Evolutionary conservation across 2,797 vertebrate species (phyloP).

Genomic region (Prionace glauca): DNA sequence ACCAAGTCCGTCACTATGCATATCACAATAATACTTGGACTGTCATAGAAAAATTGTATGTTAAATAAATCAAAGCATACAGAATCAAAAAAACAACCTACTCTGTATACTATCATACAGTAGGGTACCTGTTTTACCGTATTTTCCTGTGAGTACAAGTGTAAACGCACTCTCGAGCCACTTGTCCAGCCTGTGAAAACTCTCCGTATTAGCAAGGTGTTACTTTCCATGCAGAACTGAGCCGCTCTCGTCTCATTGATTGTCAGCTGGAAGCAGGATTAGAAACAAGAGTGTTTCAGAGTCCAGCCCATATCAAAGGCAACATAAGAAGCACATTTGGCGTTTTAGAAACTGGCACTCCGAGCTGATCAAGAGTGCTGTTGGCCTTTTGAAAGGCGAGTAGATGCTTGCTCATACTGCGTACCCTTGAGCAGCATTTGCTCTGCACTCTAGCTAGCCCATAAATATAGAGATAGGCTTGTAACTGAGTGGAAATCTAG

Average conservation of each 20-base stretch:
- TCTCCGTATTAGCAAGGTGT: constrained; percentile 79
- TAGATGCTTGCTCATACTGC: neutral
- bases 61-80: neutral
- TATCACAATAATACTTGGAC: neutral
- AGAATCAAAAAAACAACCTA: neutral
- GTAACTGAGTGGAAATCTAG: neutral
- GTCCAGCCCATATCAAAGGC: neutral
- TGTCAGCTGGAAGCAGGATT: constrained; percentile 68
- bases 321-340: constrained; percentile 27
- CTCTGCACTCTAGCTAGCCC: neutral
- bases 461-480: neutral
- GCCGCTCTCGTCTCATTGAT: constrained; percentile 94
- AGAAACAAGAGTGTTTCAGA: neutral
- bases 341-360: neutral
- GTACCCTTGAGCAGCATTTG: neutral
- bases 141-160: constrained; percentile 65
- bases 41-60: neutral
- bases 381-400: neutral
- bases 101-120: neutral
- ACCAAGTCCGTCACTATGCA: neutral
- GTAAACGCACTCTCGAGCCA: constrained; percentile 90
- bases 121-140: neutral
- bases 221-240: constrained; percentile 91
- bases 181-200: constrained; percentile 90
- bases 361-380: neutral